Percentiles rank a stretch among this genome's conserved stretches.
These are phyloP conservation scores for Sicus ferrugineus DNA, from an alignment of 2,888 invertebrate genomes.

Conservation along the genomic window DNA sequence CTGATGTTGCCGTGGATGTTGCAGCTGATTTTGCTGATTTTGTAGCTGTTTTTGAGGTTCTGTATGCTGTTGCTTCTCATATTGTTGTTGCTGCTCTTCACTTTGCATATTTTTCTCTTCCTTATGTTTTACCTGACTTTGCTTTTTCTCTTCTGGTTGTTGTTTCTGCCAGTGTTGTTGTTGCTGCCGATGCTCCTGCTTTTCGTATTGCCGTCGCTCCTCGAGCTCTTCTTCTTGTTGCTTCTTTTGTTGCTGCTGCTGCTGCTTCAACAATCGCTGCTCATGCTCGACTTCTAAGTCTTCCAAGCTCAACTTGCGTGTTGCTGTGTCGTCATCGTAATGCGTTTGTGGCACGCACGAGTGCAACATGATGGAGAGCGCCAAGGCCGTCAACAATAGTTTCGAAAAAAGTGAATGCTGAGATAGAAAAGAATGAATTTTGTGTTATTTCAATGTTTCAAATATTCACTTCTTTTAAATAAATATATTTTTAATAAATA, in stretches of 20 bases:
- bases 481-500: too few relatives aligned
- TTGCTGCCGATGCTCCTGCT: too few relatives aligned
- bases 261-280: slow-evolving; percentile 34
- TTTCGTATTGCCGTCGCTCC: too few relatives aligned
- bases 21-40: neutral
- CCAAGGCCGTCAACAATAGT: neutral
- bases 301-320: slow-evolving; percentile 72
- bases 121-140: too few relatives aligned
- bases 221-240: too few relatives aligned
- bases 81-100: too few relatives aligned
- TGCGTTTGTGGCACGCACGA: slow-evolving; percentile 30
- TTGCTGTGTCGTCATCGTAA: slow-evolving; percentile 51
- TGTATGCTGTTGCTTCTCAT: too few relatives aligned
- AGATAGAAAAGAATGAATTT: neutral
- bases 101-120: too few relatives aligned
- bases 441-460: too few relatives aligned
- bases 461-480: too few relatives aligned
- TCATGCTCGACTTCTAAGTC: slow-evolving; percentile 76
- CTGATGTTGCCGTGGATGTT: neutral
- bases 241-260: neutral
- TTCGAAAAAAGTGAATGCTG: neutral
- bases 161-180: too few relatives aligned
- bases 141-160: too few relatives aligned
- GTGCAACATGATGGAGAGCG: slow-evolving; percentile 19
- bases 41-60: neutral